phyloP scores from a whole-genome alignment of 2,797 vertebrate species.

The Hyperoplus lanceolatus region DNA sequence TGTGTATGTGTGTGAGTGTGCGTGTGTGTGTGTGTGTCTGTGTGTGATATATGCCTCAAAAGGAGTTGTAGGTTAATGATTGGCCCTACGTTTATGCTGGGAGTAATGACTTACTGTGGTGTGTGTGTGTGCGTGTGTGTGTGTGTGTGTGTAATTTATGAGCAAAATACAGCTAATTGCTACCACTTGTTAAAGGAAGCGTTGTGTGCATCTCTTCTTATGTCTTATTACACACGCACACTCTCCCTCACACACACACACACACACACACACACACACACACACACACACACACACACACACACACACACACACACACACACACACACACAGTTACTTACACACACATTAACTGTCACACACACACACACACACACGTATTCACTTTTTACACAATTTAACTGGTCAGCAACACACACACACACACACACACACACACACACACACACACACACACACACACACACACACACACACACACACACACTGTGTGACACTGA shows the following conservation, averaged over 20 bases:
- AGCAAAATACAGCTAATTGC: too few species aligned
- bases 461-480: constrained; percentile 22
- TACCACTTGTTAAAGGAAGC: too few species aligned
- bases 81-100: constrained; percentile 27
- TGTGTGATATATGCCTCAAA: constrained; percentile 40
- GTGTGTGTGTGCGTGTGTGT: constrained; percentile 7
- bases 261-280: constrained; percentile 10
- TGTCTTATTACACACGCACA: constrained; percentile 50
- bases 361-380: background rate
- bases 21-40: constrained; percentile 24
- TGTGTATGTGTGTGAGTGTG: constrained; percentile 11
- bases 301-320: constrained; percentile 19
- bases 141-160: background rate
- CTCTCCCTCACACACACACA: background rate
- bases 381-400: too few species aligned
- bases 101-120: constrained; percentile 39
- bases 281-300: background rate
- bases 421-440: background rate
- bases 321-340: too few species aligned
- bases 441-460: constrained; percentile 6
- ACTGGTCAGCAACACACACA: constrained; percentile 13
- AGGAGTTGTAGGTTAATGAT: constrained; percentile 52
- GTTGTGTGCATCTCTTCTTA: constrained; percentile 28
- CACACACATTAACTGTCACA: background rate
- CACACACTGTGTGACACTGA: constrained; percentile 1